Base-by-base conservation (phyloP, 2,888 invertebrate genomes). In the Aspidapion aeneum region DNA sequence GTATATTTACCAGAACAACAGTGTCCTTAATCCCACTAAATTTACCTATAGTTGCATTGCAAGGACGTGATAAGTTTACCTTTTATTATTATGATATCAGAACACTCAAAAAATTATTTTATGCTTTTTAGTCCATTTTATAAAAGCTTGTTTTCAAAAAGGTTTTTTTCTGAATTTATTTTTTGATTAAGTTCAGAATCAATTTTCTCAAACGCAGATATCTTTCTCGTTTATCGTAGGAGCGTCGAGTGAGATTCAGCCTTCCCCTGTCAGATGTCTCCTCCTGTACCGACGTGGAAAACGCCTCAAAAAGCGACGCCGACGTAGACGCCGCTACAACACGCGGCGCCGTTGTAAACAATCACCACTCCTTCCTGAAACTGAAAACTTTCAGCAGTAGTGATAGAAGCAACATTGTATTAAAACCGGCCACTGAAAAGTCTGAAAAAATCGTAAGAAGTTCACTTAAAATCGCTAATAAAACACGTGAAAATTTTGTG, bases 231-330 rank as follows among this genome's bases (percentile, higher is more conserved):
- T 5, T 52, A 9, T 52, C n/a, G 7, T 72, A 79, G 78, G 63
- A 71, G 17, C 75, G 78, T 20, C 74, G 75, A 58, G 79, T 79
- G 16, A 75, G 77, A 56, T 79, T 78, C 72, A 71, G 73, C 55
- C 70, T 79, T 49, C 77, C 78, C 19, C 65, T 76, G 59, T 51
- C 75, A 74, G 78, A 77, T 71, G 74, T 70, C 71, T 71, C 66
- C 63, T 61, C 60, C 12, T 7, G 55, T 22, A n/a, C 54, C 57
- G 68, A 60, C 61, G 55, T n/a, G n/a, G 78, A 77, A 70, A 74
- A 70, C 71, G 71, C 66, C 63, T 61, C 60, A 12, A 5, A 55
- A 21, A n/a, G 52, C 57, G 68, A 60, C 61, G 55, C 55, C 70
- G 66, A 51, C 59, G 63, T 59, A 64, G 68, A 54, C 69, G 64